phyloP scores from a whole-genome alignment of 2,888 invertebrate species.

The Acleris holmiana region DNA sequence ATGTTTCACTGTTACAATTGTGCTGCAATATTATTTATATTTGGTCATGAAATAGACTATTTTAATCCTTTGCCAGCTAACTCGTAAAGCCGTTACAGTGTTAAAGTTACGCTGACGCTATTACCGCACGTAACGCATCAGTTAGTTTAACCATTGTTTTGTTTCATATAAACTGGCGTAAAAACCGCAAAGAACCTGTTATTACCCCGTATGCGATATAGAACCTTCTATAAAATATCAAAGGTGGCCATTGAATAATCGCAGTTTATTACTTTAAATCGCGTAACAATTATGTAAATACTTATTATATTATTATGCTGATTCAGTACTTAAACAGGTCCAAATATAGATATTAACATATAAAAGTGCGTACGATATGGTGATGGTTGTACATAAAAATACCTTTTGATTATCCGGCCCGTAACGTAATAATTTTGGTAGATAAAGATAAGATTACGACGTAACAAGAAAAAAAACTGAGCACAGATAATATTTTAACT shows the following conservation, averaged over 20 bases:
- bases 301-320: constrained; percentile 29
- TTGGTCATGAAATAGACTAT: neutral
- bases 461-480: neutral
- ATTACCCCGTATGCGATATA: neutral
- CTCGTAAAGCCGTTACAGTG: neutral
- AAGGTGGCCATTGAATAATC: constrained; percentile 16
- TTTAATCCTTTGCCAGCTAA: too few species aligned
- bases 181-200: constrained; percentile 28
- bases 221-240: constrained; percentile 23
- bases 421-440: constrained; percentile 21
- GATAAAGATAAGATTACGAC: constrained; percentile 22
- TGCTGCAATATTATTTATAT: neutral
- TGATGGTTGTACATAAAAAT: constrained; percentile 25
- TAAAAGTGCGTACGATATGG: constrained; percentile 36
- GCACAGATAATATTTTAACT: neutral
- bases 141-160: constrained; percentile 50
- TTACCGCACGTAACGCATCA: constrained; percentile 50
- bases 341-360: constrained; percentile 24
- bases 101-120: constrained; percentile 33
- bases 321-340: constrained; percentile 29
- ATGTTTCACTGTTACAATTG: constrained; percentile 12
- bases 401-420: constrained; percentile 19
- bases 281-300: constrained; percentile 35
- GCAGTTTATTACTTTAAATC: constrained; percentile 30
- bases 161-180: constrained; percentile 14